phyloP scores from a whole-genome alignment of 92 coral and sea anemone species.

The Epizoanthus rinbou region DNA sequence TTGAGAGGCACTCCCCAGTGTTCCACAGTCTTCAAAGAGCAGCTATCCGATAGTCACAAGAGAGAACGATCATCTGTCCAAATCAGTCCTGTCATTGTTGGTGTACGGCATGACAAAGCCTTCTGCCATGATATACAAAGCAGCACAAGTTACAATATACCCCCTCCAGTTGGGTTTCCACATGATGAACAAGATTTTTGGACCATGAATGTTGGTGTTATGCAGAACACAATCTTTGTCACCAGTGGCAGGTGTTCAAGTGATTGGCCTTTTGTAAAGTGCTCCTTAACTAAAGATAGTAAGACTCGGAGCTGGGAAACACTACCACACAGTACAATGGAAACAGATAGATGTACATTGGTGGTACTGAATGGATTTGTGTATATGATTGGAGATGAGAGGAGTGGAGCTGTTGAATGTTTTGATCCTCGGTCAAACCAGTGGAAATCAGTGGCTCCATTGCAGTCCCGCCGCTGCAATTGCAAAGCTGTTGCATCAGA shows the following conservation, averaged over 20 bases:
- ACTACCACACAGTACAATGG: neutral
- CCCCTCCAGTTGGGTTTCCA: neutral
- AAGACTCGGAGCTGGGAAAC: neutral
- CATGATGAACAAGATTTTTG: neutral
- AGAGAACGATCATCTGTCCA: neutral
- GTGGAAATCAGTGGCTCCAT: neutral
- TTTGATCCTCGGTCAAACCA: neutral
- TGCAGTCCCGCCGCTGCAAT: neutral
- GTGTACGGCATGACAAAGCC: neutral
- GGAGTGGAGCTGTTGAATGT: neutral
- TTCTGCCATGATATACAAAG: neutral
- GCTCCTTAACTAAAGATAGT: neutral
- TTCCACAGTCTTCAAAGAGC: neutral
- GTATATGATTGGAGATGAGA: neutral
- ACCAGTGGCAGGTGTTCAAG: neutral
- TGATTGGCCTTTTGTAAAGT: neutral
- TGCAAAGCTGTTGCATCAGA: neutral
- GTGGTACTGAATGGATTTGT: neutral
- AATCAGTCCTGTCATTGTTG: neutral
- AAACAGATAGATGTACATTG: neutral
- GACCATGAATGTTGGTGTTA: neutral
- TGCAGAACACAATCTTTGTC: conserved; percentile 2
- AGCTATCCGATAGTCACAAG: neutral
- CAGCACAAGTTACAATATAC: neutral
- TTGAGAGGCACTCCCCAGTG: neutral